Conservation (phyloP, 92 coral and sea anemone species). For the Phymanthus crucifer region DNA sequence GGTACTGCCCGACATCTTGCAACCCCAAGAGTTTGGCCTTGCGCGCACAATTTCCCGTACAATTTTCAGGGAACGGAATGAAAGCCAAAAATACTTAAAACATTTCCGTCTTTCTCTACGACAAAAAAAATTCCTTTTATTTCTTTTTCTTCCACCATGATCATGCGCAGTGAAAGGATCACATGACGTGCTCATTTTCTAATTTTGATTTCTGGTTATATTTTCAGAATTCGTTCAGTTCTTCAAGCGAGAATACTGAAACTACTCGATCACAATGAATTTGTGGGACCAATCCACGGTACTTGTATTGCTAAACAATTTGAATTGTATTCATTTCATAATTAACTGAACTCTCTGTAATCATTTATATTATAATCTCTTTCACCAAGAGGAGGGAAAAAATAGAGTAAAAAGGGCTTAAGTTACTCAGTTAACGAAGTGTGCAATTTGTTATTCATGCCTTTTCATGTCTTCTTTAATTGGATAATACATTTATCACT, state of each 20-base stretch:
- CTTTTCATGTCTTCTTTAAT: too few species aligned
- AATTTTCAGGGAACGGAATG: too few species aligned
- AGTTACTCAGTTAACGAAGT: too few species aligned
- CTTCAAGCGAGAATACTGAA: conserved; percentile 36
- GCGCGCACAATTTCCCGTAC: too few species aligned
- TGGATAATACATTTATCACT: too few species aligned
- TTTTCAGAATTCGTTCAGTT: conserved; percentile 38
- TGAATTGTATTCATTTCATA: neutral
- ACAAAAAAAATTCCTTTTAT: too few species aligned
- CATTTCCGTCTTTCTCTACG: too few species aligned
- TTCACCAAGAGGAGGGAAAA: neutral
- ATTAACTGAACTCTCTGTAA: neutral
- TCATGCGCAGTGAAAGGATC: neutral
- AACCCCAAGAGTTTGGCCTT: too few species aligned
- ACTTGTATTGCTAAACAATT: neutral
- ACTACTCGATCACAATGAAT: neutral
- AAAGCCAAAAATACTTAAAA: too few species aligned
- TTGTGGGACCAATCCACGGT: neutral
- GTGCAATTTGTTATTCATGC: too few species aligned
- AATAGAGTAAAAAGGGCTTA: neutral
- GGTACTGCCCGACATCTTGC: too few species aligned
- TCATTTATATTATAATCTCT: neutral
- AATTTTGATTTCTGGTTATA: neutral
- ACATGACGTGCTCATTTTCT: neutral
- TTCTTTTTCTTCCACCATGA: too few species aligned